Base-by-base conservation (phyloP, 1,140 invertebrate genomes). In the Eumaeus atala region DNA sequence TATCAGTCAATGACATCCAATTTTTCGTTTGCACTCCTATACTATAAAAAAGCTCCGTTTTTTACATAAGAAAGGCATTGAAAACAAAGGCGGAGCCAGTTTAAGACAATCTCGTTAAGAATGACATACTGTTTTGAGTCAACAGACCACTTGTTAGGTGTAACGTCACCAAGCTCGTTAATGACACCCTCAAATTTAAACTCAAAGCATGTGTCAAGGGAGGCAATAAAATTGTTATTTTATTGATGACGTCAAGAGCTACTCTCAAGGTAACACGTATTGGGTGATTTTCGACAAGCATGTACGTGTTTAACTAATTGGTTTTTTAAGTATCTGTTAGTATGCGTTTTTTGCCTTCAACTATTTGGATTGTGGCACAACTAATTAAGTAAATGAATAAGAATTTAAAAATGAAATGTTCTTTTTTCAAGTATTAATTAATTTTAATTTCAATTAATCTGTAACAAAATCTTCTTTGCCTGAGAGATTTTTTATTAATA, bases 151-250 rank as follows among this genome's bases (percentile, higher is more conserved):
- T 50, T 50, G 48, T 50, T 35, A 9, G 12, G 40, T 16, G 8
- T 12, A 5, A 34, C 28, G 48, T 21, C 38, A 35, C 34, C 18
- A 35, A 48, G 12, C 18, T 72, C 62, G 71, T 75, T 85, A 85
- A 82, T 82, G 73, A 81, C 55, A 54, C 48, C 48, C 54, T 53
- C 62, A 73, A 68, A 75, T 55, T 69, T 67, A 71, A 64, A 59
- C 64, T 54, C 59, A 59, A 63, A 66, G 69, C 40, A 63, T 57
- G 66, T 68, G 73, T 74, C 71, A 71, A 17, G 38, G 66, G 66
- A 9, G 59, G 74, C 72, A 77, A 71, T 85, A 85, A 85, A 85
- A 42, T 76, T 57, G 71, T 48, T 48, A 71, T 62, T 85, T 85
- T 85, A 85, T 85, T 82, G 74, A 70, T 72, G 57, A 61, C 58